Conservation (phyloP, 2,888 invertebrate species). For the Catocala fraxini region DNA sequence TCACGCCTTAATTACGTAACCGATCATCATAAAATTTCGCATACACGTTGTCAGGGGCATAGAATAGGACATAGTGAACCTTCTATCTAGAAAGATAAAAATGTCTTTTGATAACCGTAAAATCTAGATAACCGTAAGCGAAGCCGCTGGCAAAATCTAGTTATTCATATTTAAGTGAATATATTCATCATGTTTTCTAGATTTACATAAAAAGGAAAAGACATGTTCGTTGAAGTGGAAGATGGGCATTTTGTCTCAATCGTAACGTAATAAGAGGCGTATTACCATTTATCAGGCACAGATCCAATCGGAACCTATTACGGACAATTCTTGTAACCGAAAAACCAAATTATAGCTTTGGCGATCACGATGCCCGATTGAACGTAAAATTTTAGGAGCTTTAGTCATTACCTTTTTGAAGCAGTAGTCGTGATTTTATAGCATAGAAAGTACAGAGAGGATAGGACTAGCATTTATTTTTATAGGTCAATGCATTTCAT, state of each 20-base stretch:
- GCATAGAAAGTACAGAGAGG: neutral
- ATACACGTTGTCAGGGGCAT: too few relatives aligned
- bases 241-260: constrained; percentile 16
- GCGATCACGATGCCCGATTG: constrained; percentile 2
- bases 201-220: constrained; percentile 1
- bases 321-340: constrained; percentile 2
- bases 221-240: constrained; percentile 3
- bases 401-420: neutral
- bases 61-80: too few relatives aligned
- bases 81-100: too few relatives aligned
- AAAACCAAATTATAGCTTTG: constrained; percentile 4
- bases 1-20: too few relatives aligned
- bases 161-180: constrained; percentile 3
- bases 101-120: too few relatives aligned
- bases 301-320: constrained; percentile 7
- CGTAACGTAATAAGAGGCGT: constrained; percentile 15
- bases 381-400: neutral
- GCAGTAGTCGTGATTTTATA: neutral
- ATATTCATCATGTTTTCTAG: constrained; percentile 25
- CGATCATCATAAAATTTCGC: too few relatives aligned
- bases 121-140: too few relatives aligned
- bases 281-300: constrained; percentile 17
- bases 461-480: neutral
- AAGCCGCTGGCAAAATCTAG: too few relatives aligned
- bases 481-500: too few relatives aligned